Percentiles rank a stretch among this genome's conserved stretches.
phyloP scores from a whole-genome alignment of 2,888 invertebrate species.

The Stictocephala bisonia region DNA sequence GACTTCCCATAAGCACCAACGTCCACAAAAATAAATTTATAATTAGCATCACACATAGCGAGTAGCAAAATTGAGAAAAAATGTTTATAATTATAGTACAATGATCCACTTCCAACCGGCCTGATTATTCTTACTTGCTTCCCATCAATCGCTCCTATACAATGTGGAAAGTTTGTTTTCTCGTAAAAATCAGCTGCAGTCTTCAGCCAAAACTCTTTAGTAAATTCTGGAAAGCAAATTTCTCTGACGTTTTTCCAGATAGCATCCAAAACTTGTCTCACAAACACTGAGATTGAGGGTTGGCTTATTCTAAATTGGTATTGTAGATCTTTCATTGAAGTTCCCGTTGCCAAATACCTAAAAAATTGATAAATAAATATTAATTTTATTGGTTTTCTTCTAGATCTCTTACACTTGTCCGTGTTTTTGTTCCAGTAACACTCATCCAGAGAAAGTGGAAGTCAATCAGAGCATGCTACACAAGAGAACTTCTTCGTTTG shows the following conservation, averaged over 20 bases:
- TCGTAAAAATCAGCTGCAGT: constrained; percentile 56
- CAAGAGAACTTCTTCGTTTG: background rate
- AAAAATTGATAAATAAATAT: background rate
- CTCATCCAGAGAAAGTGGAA: constrained; percentile 1
- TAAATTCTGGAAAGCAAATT: constrained; percentile 45
- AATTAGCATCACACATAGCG: constrained; percentile 55
- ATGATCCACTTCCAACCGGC: constrained; percentile 55
- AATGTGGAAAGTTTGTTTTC: constrained; percentile 58
- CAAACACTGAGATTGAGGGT: constrained; percentile 53
- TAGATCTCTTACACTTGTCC: background rate
- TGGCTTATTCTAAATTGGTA: constrained; percentile 47
- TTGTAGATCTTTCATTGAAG: background rate
- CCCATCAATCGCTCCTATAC: constrained; percentile 57
- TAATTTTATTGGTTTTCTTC: background rate
- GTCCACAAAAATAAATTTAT: constrained; percentile 56
- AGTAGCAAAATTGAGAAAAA: constrained; percentile 56
- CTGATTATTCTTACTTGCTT: constrained; percentile 54
- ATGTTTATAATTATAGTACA: constrained; percentile 58
- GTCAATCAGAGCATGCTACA: background rate
- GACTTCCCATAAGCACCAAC: constrained; percentile 55
- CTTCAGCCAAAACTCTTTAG: constrained; percentile 51
- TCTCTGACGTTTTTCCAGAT: constrained; percentile 54
- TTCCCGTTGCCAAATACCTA: constrained; percentile 25
- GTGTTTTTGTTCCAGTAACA: background rate
- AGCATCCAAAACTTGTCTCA: constrained; percentile 52